A percentile compares a stretch with the other conserved stretches of the same genome.
These are phyloP conservation scores for Meda fulgida DNA, from an alignment of 2,797 vertebrate genomes.

Conservation along the genomic window DNA sequence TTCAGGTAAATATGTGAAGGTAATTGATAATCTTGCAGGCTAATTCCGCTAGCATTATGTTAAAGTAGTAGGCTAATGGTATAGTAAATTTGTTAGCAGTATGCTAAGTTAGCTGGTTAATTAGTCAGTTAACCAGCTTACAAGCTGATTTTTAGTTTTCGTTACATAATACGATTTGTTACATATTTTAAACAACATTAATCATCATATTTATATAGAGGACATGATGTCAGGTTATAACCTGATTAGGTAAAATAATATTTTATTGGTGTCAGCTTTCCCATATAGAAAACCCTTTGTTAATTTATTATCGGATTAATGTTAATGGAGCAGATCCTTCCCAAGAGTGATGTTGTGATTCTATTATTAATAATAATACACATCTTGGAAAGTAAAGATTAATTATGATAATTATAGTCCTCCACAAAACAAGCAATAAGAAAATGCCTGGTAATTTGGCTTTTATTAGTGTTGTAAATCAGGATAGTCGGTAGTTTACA, in stretches of 20 bases:
- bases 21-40: not conserved
- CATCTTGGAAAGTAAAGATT: not conserved
- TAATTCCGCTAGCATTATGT: not conserved
- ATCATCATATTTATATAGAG: not conserved
- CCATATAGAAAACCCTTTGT: not conserved
- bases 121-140: not conserved
- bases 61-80: not conserved
- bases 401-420: not conserved
- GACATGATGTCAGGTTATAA: not conserved
- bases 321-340: not conserved
- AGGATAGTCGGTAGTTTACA: not conserved
- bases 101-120: too few species aligned
- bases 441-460: not conserved
- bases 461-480: not conserved
- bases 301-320: not conserved
- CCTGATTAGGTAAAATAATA: not conserved
- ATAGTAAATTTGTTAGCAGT: not conserved
- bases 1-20: too few species aligned
- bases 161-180: not conserved
- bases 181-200: not conserved
- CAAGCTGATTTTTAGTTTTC: not conserved
- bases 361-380: not conserved
- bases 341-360: not conserved
- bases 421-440: not conserved
- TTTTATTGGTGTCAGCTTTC: not conserved